phyloP scores from a whole-genome alignment of 2,888 invertebrate genomes.

The Phalangium opilio region DNA sequence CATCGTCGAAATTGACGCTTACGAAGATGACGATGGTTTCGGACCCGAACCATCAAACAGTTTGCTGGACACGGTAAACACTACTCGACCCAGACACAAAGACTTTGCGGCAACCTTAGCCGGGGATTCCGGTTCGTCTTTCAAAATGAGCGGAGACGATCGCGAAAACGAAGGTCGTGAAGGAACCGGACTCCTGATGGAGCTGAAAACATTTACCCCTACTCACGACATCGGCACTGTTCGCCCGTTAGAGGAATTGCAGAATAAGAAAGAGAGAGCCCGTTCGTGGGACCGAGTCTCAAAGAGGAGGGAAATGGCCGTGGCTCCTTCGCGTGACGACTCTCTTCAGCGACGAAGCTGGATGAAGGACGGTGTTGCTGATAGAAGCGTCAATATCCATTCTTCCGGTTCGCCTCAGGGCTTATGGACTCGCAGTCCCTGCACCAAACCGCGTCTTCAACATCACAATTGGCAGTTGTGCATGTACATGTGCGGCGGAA shows the following conservation, averaged over 20 bases:
- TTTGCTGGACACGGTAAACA: slow-evolving; percentile 7
- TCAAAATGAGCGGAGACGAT: not conserved
- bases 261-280: slow-evolving; percentile 13
- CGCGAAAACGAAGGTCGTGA: slow-evolving; percentile 5
- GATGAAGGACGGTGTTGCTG: slow-evolving; percentile 2
- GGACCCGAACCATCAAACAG: not conserved
- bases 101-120: slow-evolving; percentile 21
- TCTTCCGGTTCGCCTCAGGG: slow-evolving; percentile 9
- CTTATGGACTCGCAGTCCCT: slow-evolving; percentile 17
- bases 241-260: slow-evolving; percentile 7
- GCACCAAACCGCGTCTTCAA: slow-evolving; percentile 7
- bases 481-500: slow-evolving; percentile 58
- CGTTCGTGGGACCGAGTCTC: slow-evolving; percentile 17
- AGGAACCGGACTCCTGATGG: slow-evolving; percentile 7
- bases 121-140: not conserved
- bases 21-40: not conserved
- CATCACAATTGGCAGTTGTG: slow-evolving; percentile 34
- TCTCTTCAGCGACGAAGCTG: slow-evolving; percentile 10
- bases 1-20: not conserved
- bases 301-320: slow-evolving; percentile 12
- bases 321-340: slow-evolving; percentile 11
- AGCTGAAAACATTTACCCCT: slow-evolving; percentile 14
- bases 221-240: slow-evolving; percentile 5
- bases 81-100: slow-evolving; percentile 6
- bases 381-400: slow-evolving; percentile 1